These are phyloP conservation scores for Brachymystax lenok DNA, from an alignment of 2,797 vertebrate species.

Conservation along the genomic window DNA sequence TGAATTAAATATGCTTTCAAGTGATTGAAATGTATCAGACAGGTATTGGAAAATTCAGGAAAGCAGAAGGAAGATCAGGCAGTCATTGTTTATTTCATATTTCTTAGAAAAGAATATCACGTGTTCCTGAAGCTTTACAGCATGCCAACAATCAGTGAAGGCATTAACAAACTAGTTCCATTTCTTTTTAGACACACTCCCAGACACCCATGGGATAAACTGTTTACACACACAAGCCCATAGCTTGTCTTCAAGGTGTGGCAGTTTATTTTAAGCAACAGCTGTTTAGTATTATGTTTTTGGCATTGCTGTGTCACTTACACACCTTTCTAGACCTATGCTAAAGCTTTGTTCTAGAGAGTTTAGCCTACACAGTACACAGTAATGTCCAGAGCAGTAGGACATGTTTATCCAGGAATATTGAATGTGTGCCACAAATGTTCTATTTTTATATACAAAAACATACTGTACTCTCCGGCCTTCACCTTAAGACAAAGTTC, in stretches of 20 bases:
- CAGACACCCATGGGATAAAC: conserved; percentile 29
- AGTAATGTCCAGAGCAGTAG: background rate
- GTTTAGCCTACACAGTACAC: background rate
- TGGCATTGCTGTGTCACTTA: background rate
- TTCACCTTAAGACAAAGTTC: background rate
- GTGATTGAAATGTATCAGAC: too few species aligned
- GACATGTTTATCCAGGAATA: background rate
- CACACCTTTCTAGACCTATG: background rate
- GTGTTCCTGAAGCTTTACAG: conserved; percentile 3
- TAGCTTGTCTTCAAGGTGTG: background rate
- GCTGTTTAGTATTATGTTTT: background rate
- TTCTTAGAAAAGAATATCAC: too few species aligned
- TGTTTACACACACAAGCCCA: conserved; percentile 33
- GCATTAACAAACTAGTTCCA: conserved; percentile 24
- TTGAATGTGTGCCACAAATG: background rate
- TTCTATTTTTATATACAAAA: background rate
- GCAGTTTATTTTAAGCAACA: background rate
- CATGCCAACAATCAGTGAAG: conserved; percentile 18
- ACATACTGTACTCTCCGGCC: background rate
- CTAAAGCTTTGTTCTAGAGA: background rate
- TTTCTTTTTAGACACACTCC: conserved; percentile 12
- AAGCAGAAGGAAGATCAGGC: too few species aligned
- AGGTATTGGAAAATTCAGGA: too few species aligned
- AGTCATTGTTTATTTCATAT: too few species aligned
- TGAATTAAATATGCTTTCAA: too few species aligned